Evolutionary conservation across 2,113 vertebrate species (phyloP).

Genomic region (Polypterus bichir): DNA sequence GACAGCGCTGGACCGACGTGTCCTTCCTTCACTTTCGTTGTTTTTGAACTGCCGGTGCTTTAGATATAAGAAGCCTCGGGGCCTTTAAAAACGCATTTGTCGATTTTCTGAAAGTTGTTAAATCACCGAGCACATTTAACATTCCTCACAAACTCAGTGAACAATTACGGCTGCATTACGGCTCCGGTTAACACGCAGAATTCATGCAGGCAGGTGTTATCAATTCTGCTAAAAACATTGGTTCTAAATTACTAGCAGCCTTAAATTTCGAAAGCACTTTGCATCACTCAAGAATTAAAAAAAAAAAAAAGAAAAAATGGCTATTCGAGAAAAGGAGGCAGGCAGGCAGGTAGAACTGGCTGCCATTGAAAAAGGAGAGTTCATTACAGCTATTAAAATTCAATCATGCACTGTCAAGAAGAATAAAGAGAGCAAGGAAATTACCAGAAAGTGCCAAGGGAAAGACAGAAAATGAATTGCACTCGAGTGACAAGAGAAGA

Average conservation of each 20-base stretch:
- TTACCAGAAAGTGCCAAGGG: slow-evolving; percentile 2
- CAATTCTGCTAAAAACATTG: neutral
- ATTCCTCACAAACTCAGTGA: too few species aligned
- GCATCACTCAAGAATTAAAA: neutral
- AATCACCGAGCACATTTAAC: too few species aligned
- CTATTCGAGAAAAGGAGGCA: too few species aligned
- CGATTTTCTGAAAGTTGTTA: too few species aligned
- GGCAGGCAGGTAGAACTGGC: neutral
- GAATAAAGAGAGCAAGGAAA: slow-evolving; percentile 3
- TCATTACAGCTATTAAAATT: slow-evolving; percentile 15
- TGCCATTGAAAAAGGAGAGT: slow-evolving; percentile 2
- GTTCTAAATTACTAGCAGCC: slow-evolving; percentile 1
- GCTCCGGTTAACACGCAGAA: neutral
- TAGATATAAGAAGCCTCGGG: too few species aligned
- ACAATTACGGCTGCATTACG: neutral
- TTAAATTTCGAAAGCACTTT: slow-evolving; percentile 2
- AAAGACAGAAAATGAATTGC: neutral
- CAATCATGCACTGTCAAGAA: slow-evolving; percentile 1
- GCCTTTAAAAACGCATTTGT: too few species aligned
- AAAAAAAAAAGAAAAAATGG: neutral
- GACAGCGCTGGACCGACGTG: too few species aligned
- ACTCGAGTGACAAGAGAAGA: neutral
- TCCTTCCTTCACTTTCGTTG: too few species aligned
- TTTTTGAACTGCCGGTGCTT: too few species aligned
- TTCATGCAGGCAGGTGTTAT: neutral